Percentiles rank a stretch among this genome's conserved stretches.
Evolutionary conservation across 1,140 invertebrate species (phyloP).

Genomic region (Bombus superbus): DNA sequence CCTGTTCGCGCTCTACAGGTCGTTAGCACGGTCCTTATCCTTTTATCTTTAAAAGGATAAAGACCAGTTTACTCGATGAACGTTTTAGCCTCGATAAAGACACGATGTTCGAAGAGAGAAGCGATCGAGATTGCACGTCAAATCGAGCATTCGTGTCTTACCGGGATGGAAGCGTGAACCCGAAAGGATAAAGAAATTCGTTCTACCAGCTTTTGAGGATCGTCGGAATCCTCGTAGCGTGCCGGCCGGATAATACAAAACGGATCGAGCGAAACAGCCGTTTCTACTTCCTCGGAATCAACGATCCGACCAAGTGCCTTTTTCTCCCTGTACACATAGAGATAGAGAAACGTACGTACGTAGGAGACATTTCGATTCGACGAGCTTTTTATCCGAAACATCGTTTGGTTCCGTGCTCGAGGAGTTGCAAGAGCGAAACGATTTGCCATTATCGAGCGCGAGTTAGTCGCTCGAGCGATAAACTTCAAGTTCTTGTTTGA

Average conservation of each 20-base stretch:
- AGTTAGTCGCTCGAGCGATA: background rate
- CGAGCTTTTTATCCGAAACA: slow-evolving; percentile 2
- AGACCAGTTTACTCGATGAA: background rate
- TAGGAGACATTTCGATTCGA: background rate
- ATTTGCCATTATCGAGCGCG: background rate
- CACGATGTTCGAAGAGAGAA: background rate
- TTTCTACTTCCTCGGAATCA: slow-evolving; percentile 23
- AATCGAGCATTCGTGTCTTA: background rate
- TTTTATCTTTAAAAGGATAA: background rate
- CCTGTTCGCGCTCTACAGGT: background rate
- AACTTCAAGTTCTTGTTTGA: background rate
- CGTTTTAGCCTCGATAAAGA: slow-evolving; percentile 1
- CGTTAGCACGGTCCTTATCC: background rate
- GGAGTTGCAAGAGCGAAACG: background rate
- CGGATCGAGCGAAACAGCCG: slow-evolving; percentile 22
- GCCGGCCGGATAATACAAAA: slow-evolving; percentile 6
- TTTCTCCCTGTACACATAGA: background rate
- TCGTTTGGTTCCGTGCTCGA: background rate
- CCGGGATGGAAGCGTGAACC: background rate
- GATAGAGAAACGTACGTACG: background rate
- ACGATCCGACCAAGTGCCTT: background rate
- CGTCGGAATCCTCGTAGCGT: background rate
- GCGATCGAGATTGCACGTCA: background rate
- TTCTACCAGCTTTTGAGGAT: background rate
- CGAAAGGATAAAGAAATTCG: slow-evolving; percentile 31